Conservation (phyloP, 1,140 invertebrate species). For the Acromyrmex echinatior region DNA sequence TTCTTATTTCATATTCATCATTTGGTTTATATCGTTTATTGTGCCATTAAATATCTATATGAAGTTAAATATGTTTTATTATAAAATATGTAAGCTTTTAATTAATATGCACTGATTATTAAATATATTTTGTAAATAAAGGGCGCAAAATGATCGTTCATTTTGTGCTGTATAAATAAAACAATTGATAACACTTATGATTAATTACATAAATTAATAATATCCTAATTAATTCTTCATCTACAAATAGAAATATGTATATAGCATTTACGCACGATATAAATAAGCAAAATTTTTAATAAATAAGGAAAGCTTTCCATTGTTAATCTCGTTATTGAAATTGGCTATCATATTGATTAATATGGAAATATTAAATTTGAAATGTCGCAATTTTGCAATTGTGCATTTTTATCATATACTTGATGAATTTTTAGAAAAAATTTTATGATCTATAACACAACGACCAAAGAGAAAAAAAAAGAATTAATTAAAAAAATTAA, state of each 20-base stretch:
- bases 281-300: neutral
- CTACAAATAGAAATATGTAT: neutral
- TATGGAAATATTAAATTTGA: slow-evolving; percentile 20
- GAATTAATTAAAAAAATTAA: slow-evolving; percentile 41
- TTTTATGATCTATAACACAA: slow-evolving; percentile 18
- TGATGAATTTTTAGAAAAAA: slow-evolving; percentile 38
- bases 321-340: neutral
- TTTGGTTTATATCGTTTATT: slow-evolving; percentile 36
- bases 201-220: slow-evolving; percentile 18
- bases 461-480: neutral
- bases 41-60: slow-evolving; percentile 51
- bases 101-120: slow-evolving; percentile 36
- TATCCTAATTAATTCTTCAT: neutral
- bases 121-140: slow-evolving; percentile 60
- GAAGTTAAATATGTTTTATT: slow-evolving; percentile 31
- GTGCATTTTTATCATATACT: slow-evolving; percentile 23
- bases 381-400: neutral
- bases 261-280: neutral
- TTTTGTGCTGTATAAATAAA: slow-evolving; percentile 49
- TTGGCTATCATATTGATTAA: slow-evolving; percentile 14
- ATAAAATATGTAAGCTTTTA: slow-evolving; percentile 42
- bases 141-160: neutral
- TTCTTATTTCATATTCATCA: slow-evolving; percentile 41
- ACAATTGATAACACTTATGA: neutral
- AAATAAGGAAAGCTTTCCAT: neutral